These are phyloP conservation scores for Lepidonotus clava DNA, from an alignment of 2,888 invertebrate species.

Conservation along the genomic window DNA sequence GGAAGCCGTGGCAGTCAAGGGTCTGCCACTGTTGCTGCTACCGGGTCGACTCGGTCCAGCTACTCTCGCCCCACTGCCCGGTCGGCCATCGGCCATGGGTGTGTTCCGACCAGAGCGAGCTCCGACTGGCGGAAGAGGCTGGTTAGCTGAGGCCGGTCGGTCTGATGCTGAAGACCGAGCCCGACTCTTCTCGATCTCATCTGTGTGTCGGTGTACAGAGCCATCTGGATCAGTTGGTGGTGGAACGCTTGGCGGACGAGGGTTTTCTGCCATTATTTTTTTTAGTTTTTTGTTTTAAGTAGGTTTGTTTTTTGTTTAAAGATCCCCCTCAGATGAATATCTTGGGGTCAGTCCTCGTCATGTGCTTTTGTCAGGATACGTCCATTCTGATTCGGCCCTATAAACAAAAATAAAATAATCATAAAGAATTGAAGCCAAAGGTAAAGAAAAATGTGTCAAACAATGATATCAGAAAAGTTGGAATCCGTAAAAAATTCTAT, in stretches of 20 bases:
- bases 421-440: neutral
- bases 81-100: neutral
- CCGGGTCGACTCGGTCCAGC: slow-evolving; percentile 1
- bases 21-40: neutral
- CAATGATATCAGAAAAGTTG: neutral
- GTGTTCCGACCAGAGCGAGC: neutral
- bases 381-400: neutral
- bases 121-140: neutral
- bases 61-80: neutral
- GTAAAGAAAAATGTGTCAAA: neutral
- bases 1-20: neutral
- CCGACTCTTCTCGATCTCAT: slow-evolving; percentile 30
- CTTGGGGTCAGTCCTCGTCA: neutral
- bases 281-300: neutral
- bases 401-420: neutral
- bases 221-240: slow-evolving; percentile 12
- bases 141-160: neutral
- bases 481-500: neutral
- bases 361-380: slow-evolving; percentile 4
- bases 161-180: neutral
- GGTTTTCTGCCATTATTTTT: neutral
- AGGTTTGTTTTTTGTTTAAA: neutral
- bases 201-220: slow-evolving; percentile 34
- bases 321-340: neutral
- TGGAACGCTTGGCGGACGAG: neutral